A percentile compares a stretch with the other conserved stretches of the same genome.
These are phyloP conservation scores for Arctia plantaginis DNA, from an alignment of 2,888 invertebrate species.

Conservation along the genomic window DNA sequence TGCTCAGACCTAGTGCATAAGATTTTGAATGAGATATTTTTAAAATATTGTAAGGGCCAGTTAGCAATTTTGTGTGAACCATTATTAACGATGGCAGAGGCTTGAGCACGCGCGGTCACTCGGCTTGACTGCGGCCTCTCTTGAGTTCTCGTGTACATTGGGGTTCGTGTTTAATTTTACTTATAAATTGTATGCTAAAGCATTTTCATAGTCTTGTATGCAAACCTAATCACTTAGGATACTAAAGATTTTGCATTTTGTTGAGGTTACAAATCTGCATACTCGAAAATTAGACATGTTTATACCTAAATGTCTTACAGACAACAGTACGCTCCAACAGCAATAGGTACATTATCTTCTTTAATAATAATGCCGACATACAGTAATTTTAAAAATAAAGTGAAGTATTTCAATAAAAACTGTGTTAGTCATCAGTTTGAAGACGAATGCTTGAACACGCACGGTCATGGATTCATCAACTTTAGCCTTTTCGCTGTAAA, in stretches of 20 bases:
- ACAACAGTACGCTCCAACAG: too few species aligned
- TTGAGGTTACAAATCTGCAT: neutral
- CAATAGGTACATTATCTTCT: neutral
- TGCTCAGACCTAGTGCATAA: neutral
- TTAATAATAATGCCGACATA: neutral
- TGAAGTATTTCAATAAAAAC: slow-evolving; percentile 3
- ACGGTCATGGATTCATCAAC: slow-evolving; percentile 38
- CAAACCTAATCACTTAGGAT: neutral
- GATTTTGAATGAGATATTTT: neutral
- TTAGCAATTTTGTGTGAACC: neutral
- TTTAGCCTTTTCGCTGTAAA: slow-evolving; percentile 10
- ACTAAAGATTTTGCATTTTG: neutral
- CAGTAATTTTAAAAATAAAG: neutral
- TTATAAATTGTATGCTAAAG: too few species aligned
- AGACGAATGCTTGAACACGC: slow-evolving; percentile 33
- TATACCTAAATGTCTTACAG: too few species aligned
- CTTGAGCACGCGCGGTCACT: slow-evolving; percentile 11
- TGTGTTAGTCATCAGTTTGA: slow-evolving; percentile 20
- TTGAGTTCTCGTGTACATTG: neutral
- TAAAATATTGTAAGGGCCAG: neutral
- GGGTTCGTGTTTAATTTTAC: neutral
- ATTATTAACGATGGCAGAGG: neutral
- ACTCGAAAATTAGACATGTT: too few species aligned
- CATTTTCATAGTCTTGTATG: neutral
- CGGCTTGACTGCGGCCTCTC: neutral